Evolutionary conservation across 2,113 vertebrate genomes (phyloP), one percentile per base, ranked within the genome.

Genomic region (Neogale vison): DNA sequence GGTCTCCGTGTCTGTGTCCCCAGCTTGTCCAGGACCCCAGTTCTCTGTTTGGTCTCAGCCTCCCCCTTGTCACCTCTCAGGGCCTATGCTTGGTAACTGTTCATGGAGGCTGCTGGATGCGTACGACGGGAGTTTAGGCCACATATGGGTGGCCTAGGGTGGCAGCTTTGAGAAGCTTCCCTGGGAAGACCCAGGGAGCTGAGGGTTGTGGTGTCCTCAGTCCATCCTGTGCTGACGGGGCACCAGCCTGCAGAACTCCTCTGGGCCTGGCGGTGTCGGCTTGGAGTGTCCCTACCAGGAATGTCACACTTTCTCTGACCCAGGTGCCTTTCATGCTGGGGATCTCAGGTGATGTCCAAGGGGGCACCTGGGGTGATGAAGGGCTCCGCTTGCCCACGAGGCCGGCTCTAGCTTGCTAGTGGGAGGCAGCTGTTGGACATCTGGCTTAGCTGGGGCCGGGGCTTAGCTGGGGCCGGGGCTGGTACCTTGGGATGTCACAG

Each of bases 391-490:
- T 21, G 42, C 31, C 36, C 4, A 10, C 18, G 17, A 71, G 67
- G 59, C 59, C 31, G 18, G 50, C 18, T 87, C 65, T 7, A 0
- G 34, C 36, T 36, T 69, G 13, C 52, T 47, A 34, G 14, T 63
- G 31, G 65, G 59, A 80, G 67, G 80, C 84, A 92, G 80, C 59
- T 89, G 14, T 89, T 65, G 79, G 92, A 76, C 23, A 29, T 71
- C 50, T 94, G 71, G 76, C 36, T 65, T 88, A 42, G 31, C 83
- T 1, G 29, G 23, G 6, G 17, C 47, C 15, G 24, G 17, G 26
- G 55, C 76, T 77, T 88, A 42, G 31, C 83, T 1, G 29, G 23
- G 6, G 17, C 47, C 15, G 24, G 17, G 26, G 55, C 76, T 77
- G 24, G 39, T n/a, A n/a, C 42, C 42, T 42, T 42, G 42, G 57